These are phyloP conservation scores for Tortricodes alternella DNA, from an alignment of 2,888 invertebrate genomes.

Conservation along the genomic window DNA sequence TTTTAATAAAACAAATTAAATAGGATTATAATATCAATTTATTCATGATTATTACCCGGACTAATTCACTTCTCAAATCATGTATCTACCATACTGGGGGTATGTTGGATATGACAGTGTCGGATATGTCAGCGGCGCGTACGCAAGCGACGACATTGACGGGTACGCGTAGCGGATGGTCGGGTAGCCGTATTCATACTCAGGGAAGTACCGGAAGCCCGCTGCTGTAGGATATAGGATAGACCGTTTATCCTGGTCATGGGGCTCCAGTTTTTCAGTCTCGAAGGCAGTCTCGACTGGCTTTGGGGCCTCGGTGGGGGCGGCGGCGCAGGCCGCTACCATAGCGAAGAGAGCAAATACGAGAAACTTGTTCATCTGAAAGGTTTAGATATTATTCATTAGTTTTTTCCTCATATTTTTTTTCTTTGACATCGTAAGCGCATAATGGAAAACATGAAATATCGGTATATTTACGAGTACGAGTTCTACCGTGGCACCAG, in stretches of 20 bases:
- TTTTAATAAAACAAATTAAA: too few relatives aligned
- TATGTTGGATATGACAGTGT: constrained; percentile 6
- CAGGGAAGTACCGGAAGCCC: neutral
- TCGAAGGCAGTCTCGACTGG: neutral
- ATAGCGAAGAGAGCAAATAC: constrained; percentile 25
- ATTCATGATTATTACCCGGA: neutral
- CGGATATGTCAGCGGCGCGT: constrained; percentile 20
- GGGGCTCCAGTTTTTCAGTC: neutral
- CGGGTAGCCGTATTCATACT: constrained; percentile 1
- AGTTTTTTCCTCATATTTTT: too few relatives aligned
- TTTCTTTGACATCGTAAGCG: too few relatives aligned
- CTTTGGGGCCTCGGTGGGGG: neutral
- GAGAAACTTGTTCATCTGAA: constrained; percentile 35
- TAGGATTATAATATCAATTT: too few relatives aligned
- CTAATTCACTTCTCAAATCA: neutral
- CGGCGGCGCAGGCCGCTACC: constrained; percentile 24
- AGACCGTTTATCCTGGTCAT: neutral
- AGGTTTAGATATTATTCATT: neutral
- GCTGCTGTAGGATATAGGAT: neutral
- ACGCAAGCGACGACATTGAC: too few relatives aligned
- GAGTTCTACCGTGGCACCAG: too few relatives aligned
- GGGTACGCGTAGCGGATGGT: constrained; percentile 18
- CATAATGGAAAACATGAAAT: too few relatives aligned
- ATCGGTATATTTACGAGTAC: too few relatives aligned
- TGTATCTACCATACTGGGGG: constrained; percentile 14